A percentile compares a stretch with the other conserved stretches of the same genome.
These are phyloP conservation scores for Metaphire vulgaris DNA, from an alignment of 1,140 invertebrate genomes.

Conservation along the genomic window DNA sequence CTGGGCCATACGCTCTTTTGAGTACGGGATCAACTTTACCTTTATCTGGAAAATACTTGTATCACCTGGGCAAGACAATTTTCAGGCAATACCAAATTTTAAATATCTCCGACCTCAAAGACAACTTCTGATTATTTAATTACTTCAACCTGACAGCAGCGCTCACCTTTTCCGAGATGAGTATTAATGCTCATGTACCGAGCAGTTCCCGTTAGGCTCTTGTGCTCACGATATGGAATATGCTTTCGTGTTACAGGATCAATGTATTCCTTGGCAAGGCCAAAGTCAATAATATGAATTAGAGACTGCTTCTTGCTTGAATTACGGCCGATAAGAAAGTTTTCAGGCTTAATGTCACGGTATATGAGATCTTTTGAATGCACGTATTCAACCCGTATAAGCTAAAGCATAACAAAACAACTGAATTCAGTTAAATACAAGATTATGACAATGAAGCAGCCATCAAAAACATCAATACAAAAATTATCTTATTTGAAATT, in stretches of 20 bases:
- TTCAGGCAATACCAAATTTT: too few relatives aligned
- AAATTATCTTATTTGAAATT: slow-evolving; percentile 15
- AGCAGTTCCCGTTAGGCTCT: slow-evolving; percentile 89
- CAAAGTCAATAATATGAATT: slow-evolving; percentile 98
- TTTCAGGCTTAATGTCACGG: slow-evolving; percentile 98
- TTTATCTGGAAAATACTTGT: too few relatives aligned
- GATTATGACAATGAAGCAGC: too few relatives aligned
- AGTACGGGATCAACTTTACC: too few relatives aligned
- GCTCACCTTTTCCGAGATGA: slow-evolving; percentile 89
- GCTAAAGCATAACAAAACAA: too few relatives aligned
- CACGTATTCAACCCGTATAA: slow-evolving; percentile 91
- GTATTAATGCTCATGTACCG: slow-evolving; percentile 99
- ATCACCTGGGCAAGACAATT: too few relatives aligned
- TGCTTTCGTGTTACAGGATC: slow-evolving; percentile 95
- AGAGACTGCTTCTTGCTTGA: slow-evolving; percentile 96
- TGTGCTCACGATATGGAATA: slow-evolving; percentile 99
- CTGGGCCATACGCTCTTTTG: too few relatives aligned
- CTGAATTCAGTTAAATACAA: too few relatives aligned
- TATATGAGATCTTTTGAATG: slow-evolving; percentile 99
- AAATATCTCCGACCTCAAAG: too few relatives aligned
- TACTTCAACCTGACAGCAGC: too few relatives aligned
- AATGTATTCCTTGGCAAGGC: slow-evolving; percentile 99
- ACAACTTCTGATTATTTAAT: too few relatives aligned
- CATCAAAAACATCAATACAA: too few relatives aligned
- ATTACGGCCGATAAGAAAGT: slow-evolving; percentile 97